These are phyloP conservation scores for Dolomedes plantarius DNA, from an alignment of 2,888 invertebrate genomes.

Conservation along the genomic window DNA sequence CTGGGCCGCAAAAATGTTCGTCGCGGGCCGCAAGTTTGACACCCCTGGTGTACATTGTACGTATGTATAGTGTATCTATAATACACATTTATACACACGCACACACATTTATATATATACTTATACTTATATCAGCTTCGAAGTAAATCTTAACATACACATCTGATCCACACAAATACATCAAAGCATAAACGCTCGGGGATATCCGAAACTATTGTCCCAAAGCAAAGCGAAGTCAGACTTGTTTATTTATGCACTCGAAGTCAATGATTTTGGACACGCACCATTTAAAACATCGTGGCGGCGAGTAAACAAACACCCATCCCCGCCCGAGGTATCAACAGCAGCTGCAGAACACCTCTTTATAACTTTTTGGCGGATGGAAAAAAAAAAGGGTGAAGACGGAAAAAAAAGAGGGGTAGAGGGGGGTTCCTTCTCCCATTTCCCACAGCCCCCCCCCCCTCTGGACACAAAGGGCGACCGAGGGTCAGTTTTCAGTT, in stretches of 20 bases:
- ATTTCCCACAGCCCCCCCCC: background rate
- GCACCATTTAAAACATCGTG: constrained; percentile 4
- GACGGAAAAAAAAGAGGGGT: background rate
- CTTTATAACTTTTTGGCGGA: background rate
- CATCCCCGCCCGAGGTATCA: background rate
- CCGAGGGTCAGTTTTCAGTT: background rate
- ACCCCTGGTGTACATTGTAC: too few species aligned
- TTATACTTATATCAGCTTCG: too few species aligned
- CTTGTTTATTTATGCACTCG: background rate
- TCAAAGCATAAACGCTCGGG: too few species aligned
- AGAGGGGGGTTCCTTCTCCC: background rate
- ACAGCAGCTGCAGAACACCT: background rate
- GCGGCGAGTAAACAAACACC: constrained; percentile 2
- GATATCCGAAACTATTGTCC: too few species aligned
- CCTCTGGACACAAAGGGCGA: background rate
- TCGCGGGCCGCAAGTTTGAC: too few species aligned
- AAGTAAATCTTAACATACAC: too few species aligned
- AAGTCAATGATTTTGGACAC: constrained; percentile 8
- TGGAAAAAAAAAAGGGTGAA: background rate
- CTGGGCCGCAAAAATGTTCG: too few species aligned
- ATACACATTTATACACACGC: too few species aligned
- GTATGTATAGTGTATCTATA: too few species aligned
- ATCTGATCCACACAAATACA: too few species aligned
- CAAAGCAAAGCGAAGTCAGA: too few species aligned
- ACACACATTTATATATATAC: too few species aligned